Conservation (phyloP, 2,113 vertebrate species). For the Smithornis capensis region DNA sequence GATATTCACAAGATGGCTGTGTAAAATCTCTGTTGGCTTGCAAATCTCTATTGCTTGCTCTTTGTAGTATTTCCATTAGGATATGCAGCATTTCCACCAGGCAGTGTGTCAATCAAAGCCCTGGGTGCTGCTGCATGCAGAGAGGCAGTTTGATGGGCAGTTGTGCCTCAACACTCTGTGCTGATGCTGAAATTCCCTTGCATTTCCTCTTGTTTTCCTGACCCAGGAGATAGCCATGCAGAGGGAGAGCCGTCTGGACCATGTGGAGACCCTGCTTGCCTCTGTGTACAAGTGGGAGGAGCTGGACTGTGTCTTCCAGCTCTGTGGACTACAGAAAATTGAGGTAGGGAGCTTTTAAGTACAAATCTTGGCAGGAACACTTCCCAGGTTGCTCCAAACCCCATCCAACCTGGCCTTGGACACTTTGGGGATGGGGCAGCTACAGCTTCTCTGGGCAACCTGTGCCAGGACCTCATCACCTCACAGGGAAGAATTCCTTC, state of each 20-base stretch:
- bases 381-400: not conserved
- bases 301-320: slow-evolving; percentile 73
- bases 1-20: not conserved
- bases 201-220: not conserved
- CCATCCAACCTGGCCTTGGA: fast-evolving
- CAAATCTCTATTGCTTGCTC: not conserved
- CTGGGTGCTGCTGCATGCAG: not conserved
- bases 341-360: slow-evolving; percentile 42
- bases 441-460: not conserved
- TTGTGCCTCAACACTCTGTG: not conserved
- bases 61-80: not conserved
- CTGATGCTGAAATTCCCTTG: not conserved
- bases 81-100: not conserved
- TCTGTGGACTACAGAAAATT: slow-evolving; percentile 81
- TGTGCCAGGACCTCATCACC: not conserved
- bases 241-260: slow-evolving; percentile 57
- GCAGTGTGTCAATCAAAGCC: not conserved
- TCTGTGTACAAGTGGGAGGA: slow-evolving; percentile 42
- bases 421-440: not conserved
- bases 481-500: not conserved
- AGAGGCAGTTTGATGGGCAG: not conserved
- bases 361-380: not conserved
- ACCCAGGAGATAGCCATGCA: slow-evolving; percentile 64
- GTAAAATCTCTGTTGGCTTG: not conserved
- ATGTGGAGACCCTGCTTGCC: slow-evolving; percentile 73